Conservation (phyloP, 2,113 vertebrate species). For the Myotis lucifugus region DNA sequence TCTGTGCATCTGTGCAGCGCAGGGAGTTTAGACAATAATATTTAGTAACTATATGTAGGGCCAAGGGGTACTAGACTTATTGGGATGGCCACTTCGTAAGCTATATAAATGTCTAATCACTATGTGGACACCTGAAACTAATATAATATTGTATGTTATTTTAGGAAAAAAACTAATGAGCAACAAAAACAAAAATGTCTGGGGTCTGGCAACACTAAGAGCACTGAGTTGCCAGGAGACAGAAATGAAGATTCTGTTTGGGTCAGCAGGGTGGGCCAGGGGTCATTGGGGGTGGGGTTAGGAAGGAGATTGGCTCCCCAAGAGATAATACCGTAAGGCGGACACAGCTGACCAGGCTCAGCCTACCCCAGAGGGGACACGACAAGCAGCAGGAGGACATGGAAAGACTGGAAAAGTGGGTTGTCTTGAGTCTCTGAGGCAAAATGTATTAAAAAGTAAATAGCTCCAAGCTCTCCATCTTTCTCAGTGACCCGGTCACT, state of each 20-base stretch:
- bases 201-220: background rate
- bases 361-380: background rate
- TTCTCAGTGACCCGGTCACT: background rate
- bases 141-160: background rate
- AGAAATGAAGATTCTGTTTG: background rate
- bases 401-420: background rate
- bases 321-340: background rate
- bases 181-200: background rate
- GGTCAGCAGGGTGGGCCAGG: background rate
- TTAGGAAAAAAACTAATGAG: background rate
- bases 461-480: background rate
- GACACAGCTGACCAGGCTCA: accelerated
- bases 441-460: background rate
- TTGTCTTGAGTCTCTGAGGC: background rate
- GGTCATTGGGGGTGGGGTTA: too few species aligned
- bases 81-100: background rate
- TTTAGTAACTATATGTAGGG: too few species aligned
- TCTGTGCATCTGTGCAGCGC: background rate
- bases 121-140: background rate
- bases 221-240: background rate
- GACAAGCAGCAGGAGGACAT: background rate
- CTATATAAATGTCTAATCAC: background rate
- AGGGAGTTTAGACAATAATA: too few species aligned
- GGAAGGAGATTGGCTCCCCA: background rate
- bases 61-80: too few species aligned